Evolutionary conservation across 2,888 invertebrate genomes (phyloP).

Genomic region (Proisotoma minuta): DNA sequence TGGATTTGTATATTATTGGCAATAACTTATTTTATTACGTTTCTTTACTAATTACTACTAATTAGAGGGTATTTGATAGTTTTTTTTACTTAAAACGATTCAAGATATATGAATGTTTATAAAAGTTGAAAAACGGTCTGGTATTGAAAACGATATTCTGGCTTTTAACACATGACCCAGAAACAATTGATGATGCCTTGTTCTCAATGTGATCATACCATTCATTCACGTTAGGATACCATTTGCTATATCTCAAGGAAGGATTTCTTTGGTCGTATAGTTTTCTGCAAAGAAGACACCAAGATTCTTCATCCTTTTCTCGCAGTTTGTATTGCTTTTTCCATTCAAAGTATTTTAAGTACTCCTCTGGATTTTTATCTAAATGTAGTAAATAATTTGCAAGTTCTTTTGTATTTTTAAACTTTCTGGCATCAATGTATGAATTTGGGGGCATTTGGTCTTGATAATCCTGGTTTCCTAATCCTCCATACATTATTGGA

Average conservation of each 20-base stretch:
- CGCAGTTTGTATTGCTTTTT: background rate
- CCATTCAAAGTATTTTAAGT: background rate
- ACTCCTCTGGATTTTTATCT: background rate
- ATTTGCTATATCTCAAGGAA: background rate
- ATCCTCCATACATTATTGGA: background rate
- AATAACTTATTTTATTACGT: too few relatives aligned
- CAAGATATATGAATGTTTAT: too few relatives aligned
- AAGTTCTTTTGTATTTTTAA: background rate
- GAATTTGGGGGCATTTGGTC: background rate
- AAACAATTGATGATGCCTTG: too few relatives aligned
- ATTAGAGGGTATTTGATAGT: too few relatives aligned
- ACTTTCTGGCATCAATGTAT: slow-evolving; percentile 2
- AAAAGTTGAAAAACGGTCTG: too few relatives aligned
- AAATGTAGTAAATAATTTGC: background rate
- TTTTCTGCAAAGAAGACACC: slow-evolving; percentile 1
- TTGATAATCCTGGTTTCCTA: background rate
- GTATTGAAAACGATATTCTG: too few relatives aligned
- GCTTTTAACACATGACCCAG: too few relatives aligned
- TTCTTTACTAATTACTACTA: too few relatives aligned
- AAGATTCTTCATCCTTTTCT: background rate
- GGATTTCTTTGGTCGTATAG: background rate
- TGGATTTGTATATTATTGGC: too few relatives aligned
- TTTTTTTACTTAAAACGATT: too few relatives aligned
- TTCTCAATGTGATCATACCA: too few relatives aligned
- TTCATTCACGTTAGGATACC: background rate